phyloP scores from a whole-genome alignment of 1,140 invertebrate species.

The Drosophila aff. region DNA sequence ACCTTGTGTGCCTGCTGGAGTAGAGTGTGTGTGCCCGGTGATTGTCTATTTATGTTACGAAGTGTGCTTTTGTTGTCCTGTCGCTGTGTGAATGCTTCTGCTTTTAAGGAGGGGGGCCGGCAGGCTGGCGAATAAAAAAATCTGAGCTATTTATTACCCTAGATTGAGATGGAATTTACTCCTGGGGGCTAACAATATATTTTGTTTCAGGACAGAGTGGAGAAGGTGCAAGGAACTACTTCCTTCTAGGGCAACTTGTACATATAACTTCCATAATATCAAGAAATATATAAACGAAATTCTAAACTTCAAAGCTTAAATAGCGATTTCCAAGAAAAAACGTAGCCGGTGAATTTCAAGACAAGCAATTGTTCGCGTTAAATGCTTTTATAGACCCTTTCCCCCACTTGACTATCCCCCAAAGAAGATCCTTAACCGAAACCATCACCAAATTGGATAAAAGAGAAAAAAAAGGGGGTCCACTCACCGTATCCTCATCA shows the following conservation, averaged over 20 bases:
- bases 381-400: background rate
- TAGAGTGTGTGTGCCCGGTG: conserved; percentile 27
- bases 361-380: background rate
- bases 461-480: background rate
- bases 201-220: background rate
- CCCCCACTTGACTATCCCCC: background rate
- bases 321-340: no score
- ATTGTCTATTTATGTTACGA: conserved; percentile 34
- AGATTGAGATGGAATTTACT: background rate
- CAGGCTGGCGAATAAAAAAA: conserved; percentile 28
- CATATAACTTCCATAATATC: no score
- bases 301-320: no score
- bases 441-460: background rate
- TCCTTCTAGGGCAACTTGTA: background rate
- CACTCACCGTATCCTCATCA: conserved; percentile 81
- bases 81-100: conserved; percentile 5
- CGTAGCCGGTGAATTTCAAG: background rate
- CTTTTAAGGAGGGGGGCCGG: background rate
- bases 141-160: conserved; percentile 41
- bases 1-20: conserved; percentile 4
- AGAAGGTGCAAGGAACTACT: background rate
- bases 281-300: no score
- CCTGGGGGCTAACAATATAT: no score
- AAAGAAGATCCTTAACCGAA: background rate
- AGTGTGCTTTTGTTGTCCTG: conserved; percentile 10